These are phyloP conservation scores for Caenorhabditis sp. DNA, from an alignment of 2,888 invertebrate genomes.

Conservation along the genomic window DNA sequence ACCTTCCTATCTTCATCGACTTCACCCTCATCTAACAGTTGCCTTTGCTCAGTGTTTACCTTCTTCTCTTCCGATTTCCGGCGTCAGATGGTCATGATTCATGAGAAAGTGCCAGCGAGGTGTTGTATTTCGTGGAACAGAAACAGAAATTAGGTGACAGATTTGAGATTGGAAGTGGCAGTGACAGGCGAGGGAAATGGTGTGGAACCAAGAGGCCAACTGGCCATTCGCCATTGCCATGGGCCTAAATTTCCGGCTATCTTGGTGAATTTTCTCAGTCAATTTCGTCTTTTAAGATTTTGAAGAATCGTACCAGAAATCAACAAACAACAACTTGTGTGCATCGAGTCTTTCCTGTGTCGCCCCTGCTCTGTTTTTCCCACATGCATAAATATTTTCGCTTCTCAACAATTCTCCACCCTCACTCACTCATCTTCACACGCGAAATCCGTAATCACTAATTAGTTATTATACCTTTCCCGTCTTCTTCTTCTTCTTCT, in stretches of 20 bases:
- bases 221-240: too few species aligned
- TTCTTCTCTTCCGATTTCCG: conserved; percentile 33
- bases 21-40: neutral
- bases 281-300: too few species aligned
- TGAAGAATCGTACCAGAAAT: too few species aligned
- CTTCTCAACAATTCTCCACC: conserved; percentile 7
- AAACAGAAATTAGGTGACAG: conserved; percentile 43
- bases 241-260: too few species aligned
- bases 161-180: conserved; percentile 41
- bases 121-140: conserved; percentile 55
- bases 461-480: conserved; percentile 44
- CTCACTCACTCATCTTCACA: neutral
- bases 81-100: conserved; percentile 43
- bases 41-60: conserved; percentile 18
- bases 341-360: conserved; percentile 9
- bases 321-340: neutral
- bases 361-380: conserved; percentile 51
- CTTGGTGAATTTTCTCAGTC: too few species aligned
- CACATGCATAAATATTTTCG: conserved; percentile 55
- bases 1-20: conserved; percentile 15
- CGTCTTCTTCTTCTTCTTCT: too few species aligned
- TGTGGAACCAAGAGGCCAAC: neutral
- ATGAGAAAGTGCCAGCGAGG: neutral
- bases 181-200: too few species aligned
- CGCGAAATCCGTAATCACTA: conserved; percentile 41